Evolutionary conservation across 2,797 vertebrate genomes (phyloP).

Genomic region (Acipenser transmontanus): DNA sequence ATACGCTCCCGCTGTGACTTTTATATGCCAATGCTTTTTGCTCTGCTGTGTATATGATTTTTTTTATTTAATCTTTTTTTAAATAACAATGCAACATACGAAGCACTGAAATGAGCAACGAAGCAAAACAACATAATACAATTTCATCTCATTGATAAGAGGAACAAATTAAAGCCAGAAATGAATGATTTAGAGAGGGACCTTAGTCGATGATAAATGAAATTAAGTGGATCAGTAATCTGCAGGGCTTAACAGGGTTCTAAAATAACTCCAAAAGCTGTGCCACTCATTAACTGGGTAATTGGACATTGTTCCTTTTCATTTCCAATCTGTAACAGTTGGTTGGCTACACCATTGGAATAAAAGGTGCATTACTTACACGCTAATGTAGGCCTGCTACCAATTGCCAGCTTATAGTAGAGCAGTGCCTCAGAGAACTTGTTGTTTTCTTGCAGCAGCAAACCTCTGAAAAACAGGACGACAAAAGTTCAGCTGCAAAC

Average conservation of each 20-base stretch:
- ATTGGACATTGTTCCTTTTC: not conserved
- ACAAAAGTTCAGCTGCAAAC: too few species aligned
- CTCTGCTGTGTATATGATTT: too few species aligned
- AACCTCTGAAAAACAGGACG: conserved; percentile 65
- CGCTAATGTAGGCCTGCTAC: conserved; percentile 93
- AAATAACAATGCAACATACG: too few species aligned
- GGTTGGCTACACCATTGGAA: conserved; percentile 52
- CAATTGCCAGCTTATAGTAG: conserved; percentile 96
- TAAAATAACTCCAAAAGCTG: conserved; percentile 16
- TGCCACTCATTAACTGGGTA: conserved; percentile 33
- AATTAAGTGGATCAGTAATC: conserved; percentile 29
- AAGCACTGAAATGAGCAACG: too few species aligned
- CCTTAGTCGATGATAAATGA: conserved; percentile 32
- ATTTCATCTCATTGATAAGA: conserved; percentile 4
- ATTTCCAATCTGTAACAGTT: conserved; percentile 36
- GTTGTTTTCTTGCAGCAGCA: conserved; percentile 94
- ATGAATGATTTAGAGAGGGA: conserved; percentile 7
- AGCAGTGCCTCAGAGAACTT: conserved; percentile 90
- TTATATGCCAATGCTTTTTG: too few species aligned
- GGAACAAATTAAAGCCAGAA: not conserved
- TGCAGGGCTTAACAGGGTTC: conserved; percentile 23
- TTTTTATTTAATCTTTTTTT: too few species aligned
- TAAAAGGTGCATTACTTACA: conserved; percentile 78
- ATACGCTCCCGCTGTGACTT: too few species aligned
- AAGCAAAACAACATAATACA: not conserved